Evolutionary conservation across 1,140 invertebrate species (phyloP), one percentile per base, ranked within the genome.

Genomic region (Formica selysi): DNA sequence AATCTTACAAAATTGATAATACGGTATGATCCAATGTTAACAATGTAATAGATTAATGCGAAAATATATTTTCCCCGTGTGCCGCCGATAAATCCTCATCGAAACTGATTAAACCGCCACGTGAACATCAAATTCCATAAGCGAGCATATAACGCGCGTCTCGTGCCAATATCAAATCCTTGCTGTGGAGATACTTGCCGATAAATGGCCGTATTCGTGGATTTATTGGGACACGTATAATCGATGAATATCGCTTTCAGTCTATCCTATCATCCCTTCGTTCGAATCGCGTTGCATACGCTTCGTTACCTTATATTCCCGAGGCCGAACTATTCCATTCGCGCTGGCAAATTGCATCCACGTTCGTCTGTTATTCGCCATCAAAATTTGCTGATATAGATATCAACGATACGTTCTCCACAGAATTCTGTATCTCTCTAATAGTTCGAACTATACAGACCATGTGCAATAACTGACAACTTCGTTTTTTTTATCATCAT

Each of bases 201-300:
- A 76, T 89, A 89, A 83, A 64, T 76, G 73, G 76, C 41, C 19
- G 48, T 86, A 44, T 76, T 85, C 48, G 62, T n/a, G 76, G 38
- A 89, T 89, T 89, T 86, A 81, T 67, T 70, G 36, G 87, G 70
- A 65, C 70, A 78, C 64, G 64, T 89, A 80, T 86, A 89, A 89
- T 86, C 84, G 83, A 89, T 88, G 76, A 79, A 89, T 86, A 86
- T 87, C 83, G 57, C 76, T 86, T 79, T 22, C 84, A 76, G 67
- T 61, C 78, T 86, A 71, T 86, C 48, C 84, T 59, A 80, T 89
- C 88, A 89, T 76, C 76, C 87, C 76, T 86, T 54, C 70, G 64
- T 89, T 57, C 76, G 83, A 89, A 89, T 73, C 84, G 71, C n/a
- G 64, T 71, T 73, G 83, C 70, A 76, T 57, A 78, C 76, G 76